phyloP scores from a whole-genome alignment of 2,113 vertebrate species.

The Nycticebus coucang region DNA sequence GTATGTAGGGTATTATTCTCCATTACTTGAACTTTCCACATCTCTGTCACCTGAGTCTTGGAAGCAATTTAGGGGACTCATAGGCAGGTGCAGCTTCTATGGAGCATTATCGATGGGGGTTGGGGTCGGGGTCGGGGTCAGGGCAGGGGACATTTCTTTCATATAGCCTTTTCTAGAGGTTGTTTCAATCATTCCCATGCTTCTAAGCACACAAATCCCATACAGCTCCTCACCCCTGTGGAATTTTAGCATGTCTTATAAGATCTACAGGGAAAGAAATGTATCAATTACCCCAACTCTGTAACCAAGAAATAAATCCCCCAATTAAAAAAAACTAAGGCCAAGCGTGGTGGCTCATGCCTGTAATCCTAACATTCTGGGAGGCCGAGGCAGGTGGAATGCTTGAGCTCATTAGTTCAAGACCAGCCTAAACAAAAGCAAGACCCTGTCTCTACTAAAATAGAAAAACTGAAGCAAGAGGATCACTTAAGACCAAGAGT shows the following conservation, averaged over 20 bases:
- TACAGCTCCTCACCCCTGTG: neutral
- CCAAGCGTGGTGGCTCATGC: too few species aligned
- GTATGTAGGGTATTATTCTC: neutral
- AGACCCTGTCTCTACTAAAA: too few species aligned
- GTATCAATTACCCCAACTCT: neutral
- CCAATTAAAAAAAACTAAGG: neutral
- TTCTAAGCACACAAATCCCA: neutral
- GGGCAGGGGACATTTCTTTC: neutral
- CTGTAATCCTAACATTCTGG: too few species aligned
- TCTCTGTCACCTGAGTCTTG: neutral
- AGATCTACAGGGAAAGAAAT: constrained; percentile 15
- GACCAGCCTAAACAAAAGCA: too few species aligned
- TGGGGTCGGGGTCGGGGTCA: neutral
- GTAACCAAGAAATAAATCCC: constrained; percentile 20
- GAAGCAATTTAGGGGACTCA: neutral
- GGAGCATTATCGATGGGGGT: neutral
- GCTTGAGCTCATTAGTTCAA: too few species aligned
- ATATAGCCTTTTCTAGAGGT: neutral
- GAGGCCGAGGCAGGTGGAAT: too few species aligned
- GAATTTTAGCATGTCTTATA: neutral
- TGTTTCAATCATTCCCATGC: neutral
- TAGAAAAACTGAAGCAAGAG: too few species aligned
- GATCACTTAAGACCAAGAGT: too few species aligned
- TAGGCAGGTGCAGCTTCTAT: neutral
- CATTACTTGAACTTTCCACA: neutral